A percentile compares a stretch with the other conserved stretches of the same genome.
Evolutionary conservation across 2,888 invertebrate genomes (phyloP).

Genomic region (Tipula vernalis): DNA sequence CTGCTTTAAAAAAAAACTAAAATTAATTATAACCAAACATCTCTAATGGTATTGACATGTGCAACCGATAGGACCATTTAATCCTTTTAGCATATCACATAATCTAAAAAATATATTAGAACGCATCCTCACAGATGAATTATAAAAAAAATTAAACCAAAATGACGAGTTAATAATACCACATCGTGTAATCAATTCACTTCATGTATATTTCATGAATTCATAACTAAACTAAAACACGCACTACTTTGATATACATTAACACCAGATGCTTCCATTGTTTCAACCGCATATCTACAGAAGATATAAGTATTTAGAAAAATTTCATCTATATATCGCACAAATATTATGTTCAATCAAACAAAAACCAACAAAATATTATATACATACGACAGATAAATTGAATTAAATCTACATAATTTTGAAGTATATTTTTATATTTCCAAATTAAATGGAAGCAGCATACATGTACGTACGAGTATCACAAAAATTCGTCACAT

Average conservation of each 20-base stretch:
- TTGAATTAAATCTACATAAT: constrained; percentile 4
- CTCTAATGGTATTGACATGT: too few relatives aligned
- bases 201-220: neutral
- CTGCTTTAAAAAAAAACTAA: too few relatives aligned
- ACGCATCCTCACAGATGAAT: neutral
- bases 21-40: too few relatives aligned
- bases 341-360: neutral
- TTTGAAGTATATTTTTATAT: neutral
- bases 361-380: neutral
- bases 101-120: too few relatives aligned
- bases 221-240: neutral
- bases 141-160: neutral
- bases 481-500: neutral
- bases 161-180: neutral
- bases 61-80: too few relatives aligned
- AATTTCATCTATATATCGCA: neutral
- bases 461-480: neutral
- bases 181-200: neutral
- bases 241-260: neutral
- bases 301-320: neutral
- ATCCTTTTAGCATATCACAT: too few relatives aligned
- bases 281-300: neutral
- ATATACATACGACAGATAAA: neutral
- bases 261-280: neutral
- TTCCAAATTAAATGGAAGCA: neutral